Evolutionary conservation across 2,888 invertebrate species (phyloP).

Genomic region (Magallana nippona): DNA sequence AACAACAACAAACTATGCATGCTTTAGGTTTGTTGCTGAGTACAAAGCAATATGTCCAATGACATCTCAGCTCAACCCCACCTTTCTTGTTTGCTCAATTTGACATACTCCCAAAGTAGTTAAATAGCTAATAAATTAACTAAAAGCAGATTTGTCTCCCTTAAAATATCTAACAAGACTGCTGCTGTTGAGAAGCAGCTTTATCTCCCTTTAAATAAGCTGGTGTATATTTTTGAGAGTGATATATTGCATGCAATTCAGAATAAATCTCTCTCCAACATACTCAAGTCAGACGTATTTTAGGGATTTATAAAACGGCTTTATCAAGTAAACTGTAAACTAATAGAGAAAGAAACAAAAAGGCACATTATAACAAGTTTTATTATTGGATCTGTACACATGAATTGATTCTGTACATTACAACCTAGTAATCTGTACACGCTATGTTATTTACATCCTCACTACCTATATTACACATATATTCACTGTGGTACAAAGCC

Average conservation of each 20-base stretch:
- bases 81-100: too few relatives aligned
- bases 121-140: too few relatives aligned
- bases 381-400: slow-evolving; percentile 21
- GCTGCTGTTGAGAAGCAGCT: background rate
- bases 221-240: background rate
- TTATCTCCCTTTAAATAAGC: background rate
- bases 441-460: background rate
- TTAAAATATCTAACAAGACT: too few relatives aligned
- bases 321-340: too few relatives aligned
- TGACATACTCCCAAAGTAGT: too few relatives aligned
- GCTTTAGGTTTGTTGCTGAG: too few relatives aligned
- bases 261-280: background rate
- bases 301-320: background rate
- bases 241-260: too few relatives aligned
- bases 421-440: slow-evolving; percentile 2
- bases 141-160: too few relatives aligned
- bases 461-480: background rate
- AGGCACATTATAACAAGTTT: slow-evolving; percentile 1
- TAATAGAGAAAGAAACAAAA: background rate
- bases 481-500: background rate
- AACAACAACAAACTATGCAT: too few relatives aligned
- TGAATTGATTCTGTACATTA: slow-evolving; percentile 11
- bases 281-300: background rate
- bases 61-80: too few relatives aligned
- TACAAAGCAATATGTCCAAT: too few relatives aligned